These are phyloP conservation scores for Cardiocondyla obscurior DNA, from an alignment of 1,140 invertebrate genomes.

Conservation along the genomic window DNA sequence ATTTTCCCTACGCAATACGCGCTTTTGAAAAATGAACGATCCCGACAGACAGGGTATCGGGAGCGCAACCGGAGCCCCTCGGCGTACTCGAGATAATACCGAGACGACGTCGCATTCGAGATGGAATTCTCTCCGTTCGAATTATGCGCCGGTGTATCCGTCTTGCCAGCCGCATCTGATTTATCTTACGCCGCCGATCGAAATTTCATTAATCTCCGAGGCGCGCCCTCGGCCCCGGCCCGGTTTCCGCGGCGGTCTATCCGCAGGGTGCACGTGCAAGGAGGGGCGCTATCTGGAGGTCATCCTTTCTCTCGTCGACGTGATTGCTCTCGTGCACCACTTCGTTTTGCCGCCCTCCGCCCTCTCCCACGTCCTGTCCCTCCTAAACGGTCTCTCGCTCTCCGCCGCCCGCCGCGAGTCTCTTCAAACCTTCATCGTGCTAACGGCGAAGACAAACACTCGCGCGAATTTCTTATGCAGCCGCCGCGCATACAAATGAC, in stretches of 20 bases:
- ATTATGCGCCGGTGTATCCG: conserved; percentile 22
- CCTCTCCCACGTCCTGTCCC: background rate
- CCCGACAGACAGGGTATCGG: background rate
- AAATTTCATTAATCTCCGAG: conserved; percentile 66
- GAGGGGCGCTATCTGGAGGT: conserved; percentile 29
- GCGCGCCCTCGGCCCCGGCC: conserved; percentile 4
- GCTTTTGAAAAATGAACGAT: conserved; percentile 9
- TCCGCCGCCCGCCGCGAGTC: conserved; percentile 33
- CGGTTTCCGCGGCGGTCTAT: conserved; percentile 38
- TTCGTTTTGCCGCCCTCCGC: conserved; percentile 16
- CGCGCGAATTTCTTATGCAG: conserved; percentile 78
- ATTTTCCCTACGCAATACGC: conserved; percentile 7
- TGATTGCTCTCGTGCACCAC: conserved; percentile 55
- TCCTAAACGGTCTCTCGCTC: background rate
- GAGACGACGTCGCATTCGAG: background rate
- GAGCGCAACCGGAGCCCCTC: background rate
- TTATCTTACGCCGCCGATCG: conserved; percentile 48
- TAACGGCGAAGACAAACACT: conserved; percentile 75
- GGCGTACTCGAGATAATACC: conserved; percentile 11
- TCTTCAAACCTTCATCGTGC: conserved; percentile 24
- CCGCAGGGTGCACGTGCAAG: conserved; percentile 1
- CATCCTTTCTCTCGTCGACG: conserved; percentile 47
- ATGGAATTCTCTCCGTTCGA: background rate
- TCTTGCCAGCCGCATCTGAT: conserved; percentile 16
- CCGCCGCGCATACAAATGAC: conserved; percentile 77